Evolutionary conservation across 2,113 vertebrate genomes (phyloP).

Genomic region (Chloropsis cyanopogon): DNA sequence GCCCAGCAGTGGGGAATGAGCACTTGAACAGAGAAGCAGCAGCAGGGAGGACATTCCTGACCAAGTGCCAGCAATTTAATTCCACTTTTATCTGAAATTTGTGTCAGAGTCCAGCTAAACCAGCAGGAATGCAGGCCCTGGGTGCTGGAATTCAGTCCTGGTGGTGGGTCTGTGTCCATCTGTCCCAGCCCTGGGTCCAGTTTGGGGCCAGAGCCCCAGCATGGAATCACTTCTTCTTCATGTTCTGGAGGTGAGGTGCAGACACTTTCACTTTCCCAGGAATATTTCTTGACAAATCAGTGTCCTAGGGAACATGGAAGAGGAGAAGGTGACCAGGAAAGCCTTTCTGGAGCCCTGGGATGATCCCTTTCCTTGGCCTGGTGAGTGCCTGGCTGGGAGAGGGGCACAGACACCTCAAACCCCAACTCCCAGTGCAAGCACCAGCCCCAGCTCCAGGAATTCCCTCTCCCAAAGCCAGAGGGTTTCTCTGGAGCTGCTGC

Average conservation of each 20-base stretch:
- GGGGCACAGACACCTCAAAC: neutral
- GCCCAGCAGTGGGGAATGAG: neutral
- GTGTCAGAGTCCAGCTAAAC: neutral
- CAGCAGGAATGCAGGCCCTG: neutral
- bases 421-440: neutral
- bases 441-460: neutral
- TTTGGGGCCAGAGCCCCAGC: neutral
- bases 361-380: too few species aligned
- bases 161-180: fast-evolving
- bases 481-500: neutral
- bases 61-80: neutral
- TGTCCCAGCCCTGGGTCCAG: fast-evolving
- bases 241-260: conserved; percentile 88
- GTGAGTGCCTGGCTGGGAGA: too few species aligned
- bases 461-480: neutral
- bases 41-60: neutral
- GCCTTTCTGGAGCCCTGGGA: neutral
- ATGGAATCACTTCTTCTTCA: conserved; percentile 85
- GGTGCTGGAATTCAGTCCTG: neutral
- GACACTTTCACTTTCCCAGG: conserved; percentile 98
- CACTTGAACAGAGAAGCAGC: fast-evolving
- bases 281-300: conserved; percentile 92
- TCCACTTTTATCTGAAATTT: neutral
- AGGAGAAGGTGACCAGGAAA: neutral
- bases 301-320: conserved; percentile 78